Percentiles rank a stretch among this genome's conserved stretches.
Evolutionary conservation across 2,888 invertebrate species (phyloP).

Genomic region (Pammene aurita): DNA sequence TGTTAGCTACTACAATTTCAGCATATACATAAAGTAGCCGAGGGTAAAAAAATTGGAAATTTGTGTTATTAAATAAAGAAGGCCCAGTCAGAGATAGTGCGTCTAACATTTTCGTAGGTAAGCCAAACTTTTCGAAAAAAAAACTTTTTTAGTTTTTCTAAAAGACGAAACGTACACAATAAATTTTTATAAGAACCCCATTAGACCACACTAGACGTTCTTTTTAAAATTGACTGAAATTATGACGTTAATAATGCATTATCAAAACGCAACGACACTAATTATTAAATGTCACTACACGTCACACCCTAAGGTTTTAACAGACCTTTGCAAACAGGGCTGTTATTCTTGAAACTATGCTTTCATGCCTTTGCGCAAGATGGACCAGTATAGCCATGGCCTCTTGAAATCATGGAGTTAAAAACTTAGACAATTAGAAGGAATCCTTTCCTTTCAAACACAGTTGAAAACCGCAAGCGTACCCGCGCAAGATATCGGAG

Average conservation of each 20-base stretch:
- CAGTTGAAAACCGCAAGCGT: too few relatives aligned
- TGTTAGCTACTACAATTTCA: too few relatives aligned
- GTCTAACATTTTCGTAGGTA: too few relatives aligned
- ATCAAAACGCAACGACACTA: constrained; percentile 34
- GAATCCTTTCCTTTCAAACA: background rate
- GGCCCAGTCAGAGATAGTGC: too few relatives aligned
- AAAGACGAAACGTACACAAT: too few relatives aligned
- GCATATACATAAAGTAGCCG: background rate
- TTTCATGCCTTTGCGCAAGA: background rate
- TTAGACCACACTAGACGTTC: background rate
- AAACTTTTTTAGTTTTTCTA: too few relatives aligned
- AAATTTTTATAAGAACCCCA: background rate
- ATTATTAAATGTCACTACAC: constrained; percentile 57
- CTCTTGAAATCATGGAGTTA: background rate
- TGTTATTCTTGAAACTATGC: background rate
- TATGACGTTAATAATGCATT: too few relatives aligned
- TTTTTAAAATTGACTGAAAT: too few relatives aligned
- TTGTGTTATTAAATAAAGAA: too few relatives aligned
- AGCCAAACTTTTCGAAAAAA: too few relatives aligned
- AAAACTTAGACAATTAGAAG: background rate
- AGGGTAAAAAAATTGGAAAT: too few relatives aligned
- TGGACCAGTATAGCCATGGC: background rate
- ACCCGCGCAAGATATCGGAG: too few relatives aligned
- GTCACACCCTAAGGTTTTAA: constrained; percentile 58
- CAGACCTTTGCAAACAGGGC: constrained; percentile 61